Evolutionary conservation across 1,140 invertebrate species (phyloP), one percentile per base, ranked within the genome.

Genomic region (Drosophila varians): DNA sequence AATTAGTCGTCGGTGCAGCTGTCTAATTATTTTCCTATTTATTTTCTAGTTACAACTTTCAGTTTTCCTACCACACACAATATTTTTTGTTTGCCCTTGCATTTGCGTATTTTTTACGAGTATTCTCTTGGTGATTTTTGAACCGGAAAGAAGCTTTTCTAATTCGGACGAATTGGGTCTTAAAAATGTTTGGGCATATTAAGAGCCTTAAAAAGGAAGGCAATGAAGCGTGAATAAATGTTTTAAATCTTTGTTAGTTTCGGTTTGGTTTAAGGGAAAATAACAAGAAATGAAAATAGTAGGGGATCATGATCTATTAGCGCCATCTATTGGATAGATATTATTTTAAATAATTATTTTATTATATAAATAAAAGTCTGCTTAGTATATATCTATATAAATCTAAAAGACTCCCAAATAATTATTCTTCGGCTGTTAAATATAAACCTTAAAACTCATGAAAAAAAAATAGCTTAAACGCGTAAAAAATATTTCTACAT

Each of bases 11-110:
- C 53, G 14, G 43, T 40, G 53, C 77, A 77, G 69, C 74, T 82
- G 77, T 60, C 74, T 57, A 83, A 83, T 77, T 83, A 74, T 77
- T 65, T 40, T 43, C 12, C 61, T 64, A 54, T 43, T 25, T 80
- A 66, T 66, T 47, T 76, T 62, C 56, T 52, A 55, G 43, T 68
- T 47, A 25, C 34, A 57, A 69, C 64, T 23, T 49, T 70, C 16
- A 21, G 43, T 56, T 49, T 21, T 57, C 36, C 51, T 11, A 12
- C 11, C 42, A 45, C 12, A 25, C 36, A 53, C 9, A 42, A 34
- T 18, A 2, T 9, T 54, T 25, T 42, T 51, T 61, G n/a, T 74
- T 74, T 66, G 14, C 11, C 43, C 14, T 31, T 31, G 42, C 47
- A 71, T 76, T 65, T 65, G 54, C 71, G 58, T 40, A 60, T n/a